Evolutionary conservation across 2,113 vertebrate species (phyloP).

Genomic region (Xenopus laevis): DNA sequence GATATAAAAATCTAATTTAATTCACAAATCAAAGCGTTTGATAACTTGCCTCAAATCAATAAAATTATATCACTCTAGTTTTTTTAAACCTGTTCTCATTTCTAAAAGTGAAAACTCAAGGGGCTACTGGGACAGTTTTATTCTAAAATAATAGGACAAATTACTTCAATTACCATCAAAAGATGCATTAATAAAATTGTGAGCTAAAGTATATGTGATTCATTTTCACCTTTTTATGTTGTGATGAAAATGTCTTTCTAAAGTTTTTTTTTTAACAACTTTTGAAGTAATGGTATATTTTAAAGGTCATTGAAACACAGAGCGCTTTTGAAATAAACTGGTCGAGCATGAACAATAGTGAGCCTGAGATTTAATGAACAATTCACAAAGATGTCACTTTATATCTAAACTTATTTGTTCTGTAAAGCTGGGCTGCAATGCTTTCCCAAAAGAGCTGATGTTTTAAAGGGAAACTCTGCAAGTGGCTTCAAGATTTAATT

Average conservation of each 20-base stretch:
- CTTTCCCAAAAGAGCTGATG: not conserved
- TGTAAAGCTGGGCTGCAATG: not conserved
- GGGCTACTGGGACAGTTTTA: conserved; percentile 77
- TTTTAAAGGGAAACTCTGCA: not conserved
- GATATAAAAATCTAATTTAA: conserved; percentile 79
- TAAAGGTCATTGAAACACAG: conserved; percentile 23
- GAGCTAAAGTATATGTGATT: conserved; percentile 71
- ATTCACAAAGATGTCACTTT: conserved; percentile 3
- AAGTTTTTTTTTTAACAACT: conserved; percentile 31
- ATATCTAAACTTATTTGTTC: not conserved
- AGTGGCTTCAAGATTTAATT: no score
- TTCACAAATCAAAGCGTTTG: conserved; percentile 81
- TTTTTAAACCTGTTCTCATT: conserved; percentile 63
- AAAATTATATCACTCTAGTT: conserved; percentile 71
- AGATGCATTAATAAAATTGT: conserved; percentile 64
- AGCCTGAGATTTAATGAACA: conserved; percentile 1
- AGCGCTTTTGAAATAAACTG: not conserved
- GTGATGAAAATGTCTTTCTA: conserved; percentile 31
- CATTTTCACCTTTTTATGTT: conserved; percentile 52
- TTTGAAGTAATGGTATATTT: conserved; percentile 15
- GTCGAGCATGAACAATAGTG: not conserved
- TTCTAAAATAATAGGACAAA: conserved; percentile 78
- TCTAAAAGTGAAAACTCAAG: conserved; percentile 74
- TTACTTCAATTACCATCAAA: conserved; percentile 76
- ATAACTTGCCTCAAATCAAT: conserved; percentile 71